These are phyloP conservation scores for Dendrocincla fuliginosa DNA, from an alignment of 2,797 vertebrate species.

Conservation along the genomic window DNA sequence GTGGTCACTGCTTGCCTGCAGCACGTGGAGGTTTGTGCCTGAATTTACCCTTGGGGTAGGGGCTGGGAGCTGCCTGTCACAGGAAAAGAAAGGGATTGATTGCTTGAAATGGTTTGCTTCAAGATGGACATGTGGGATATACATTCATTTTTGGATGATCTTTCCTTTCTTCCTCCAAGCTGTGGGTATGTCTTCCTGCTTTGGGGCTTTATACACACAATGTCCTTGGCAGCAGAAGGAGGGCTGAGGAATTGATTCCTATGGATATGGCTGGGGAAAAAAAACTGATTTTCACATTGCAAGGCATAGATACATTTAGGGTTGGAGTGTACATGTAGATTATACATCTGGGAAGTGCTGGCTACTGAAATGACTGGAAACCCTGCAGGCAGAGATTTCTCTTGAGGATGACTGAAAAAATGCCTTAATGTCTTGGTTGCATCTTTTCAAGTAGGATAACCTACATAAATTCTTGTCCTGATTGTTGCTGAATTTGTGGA, in stretches of 20 bases:
- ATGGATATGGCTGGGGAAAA: background rate
- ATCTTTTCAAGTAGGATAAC: background rate
- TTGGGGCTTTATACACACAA: background rate
- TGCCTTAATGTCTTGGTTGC: background rate
- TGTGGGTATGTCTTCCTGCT: background rate
- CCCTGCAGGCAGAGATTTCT: background rate
- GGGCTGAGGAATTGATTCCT: background rate
- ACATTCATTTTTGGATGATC: background rate
- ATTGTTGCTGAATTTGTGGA: background rate
- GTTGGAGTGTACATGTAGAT: background rate
- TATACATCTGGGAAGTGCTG: background rate
- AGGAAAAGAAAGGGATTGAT: background rate
- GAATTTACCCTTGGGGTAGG: background rate
- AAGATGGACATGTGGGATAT: background rate
- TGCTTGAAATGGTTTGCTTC: background rate
- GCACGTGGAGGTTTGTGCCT: background rate
- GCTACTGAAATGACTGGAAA: background rate
- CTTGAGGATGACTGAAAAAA: background rate
- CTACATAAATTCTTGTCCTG: background rate
- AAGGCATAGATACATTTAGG: background rate
- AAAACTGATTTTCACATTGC: background rate
- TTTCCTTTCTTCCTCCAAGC: background rate
- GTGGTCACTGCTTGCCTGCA: background rate
- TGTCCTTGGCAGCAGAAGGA: background rate
- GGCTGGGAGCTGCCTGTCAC: background rate